These are phyloP conservation scores for Lucifuga dentata DNA, from an alignment of 2,113 vertebrate genomes.

Conservation along the genomic window DNA sequence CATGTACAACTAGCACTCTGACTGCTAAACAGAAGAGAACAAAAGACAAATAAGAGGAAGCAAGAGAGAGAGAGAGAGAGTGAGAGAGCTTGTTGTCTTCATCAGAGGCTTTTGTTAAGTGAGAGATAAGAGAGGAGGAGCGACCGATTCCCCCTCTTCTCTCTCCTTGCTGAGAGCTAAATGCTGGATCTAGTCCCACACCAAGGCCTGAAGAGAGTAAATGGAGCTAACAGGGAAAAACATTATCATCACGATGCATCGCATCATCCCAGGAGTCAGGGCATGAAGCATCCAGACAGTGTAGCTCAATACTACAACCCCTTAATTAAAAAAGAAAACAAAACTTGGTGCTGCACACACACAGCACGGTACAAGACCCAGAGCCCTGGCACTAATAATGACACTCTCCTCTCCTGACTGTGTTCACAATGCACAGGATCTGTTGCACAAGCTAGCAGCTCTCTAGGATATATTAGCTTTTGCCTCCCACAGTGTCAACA, in stretches of 20 bases:
- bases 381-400: slow-evolving; percentile 38
- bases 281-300: slow-evolving; percentile 27
- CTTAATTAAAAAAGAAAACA: slow-evolving; percentile 56
- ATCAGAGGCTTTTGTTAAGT: slow-evolving; percentile 78
- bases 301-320: not conserved
- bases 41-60: slow-evolving; percentile 60
- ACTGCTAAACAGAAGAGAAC: slow-evolving; percentile 67
- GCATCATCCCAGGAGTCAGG: slow-evolving; percentile 37
- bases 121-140: slow-evolving; percentile 73
- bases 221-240: slow-evolving; percentile 55
- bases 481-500: slow-evolving; percentile 70
- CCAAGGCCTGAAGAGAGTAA: slow-evolving; percentile 53
- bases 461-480: slow-evolving; percentile 54
- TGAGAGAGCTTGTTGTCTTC: slow-evolving; percentile 74
- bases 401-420: slow-evolving; percentile 38
- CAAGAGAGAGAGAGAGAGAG: slow-evolving; percentile 31
- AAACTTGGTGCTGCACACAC: slow-evolving; percentile 31
- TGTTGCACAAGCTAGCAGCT: slow-evolving; percentile 54
- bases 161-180: slow-evolving; percentile 68
- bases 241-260: slow-evolving; percentile 60
- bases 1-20: slow-evolving; percentile 72
- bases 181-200: slow-evolving; percentile 52
- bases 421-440: slow-evolving; percentile 42
- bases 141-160: slow-evolving; percentile 42
- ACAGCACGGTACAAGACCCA: slow-evolving; percentile 40